A percentile compares a stretch with the other conserved stretches of the same genome.
Conservation (phyloP, 2,113 vertebrate genomes). For the Cinclus cinclus region DNA sequence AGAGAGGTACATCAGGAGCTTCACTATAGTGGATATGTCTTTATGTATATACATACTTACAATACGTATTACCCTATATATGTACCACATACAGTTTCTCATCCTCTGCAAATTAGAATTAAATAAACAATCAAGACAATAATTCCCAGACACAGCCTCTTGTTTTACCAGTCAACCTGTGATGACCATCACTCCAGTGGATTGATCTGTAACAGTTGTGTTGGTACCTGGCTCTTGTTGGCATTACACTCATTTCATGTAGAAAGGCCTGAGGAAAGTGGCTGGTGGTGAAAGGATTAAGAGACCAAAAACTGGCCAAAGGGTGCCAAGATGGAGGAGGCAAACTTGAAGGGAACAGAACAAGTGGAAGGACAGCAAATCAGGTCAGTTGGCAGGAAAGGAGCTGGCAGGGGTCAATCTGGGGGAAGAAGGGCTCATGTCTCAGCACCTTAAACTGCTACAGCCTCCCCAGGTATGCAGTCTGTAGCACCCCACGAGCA, state of each 20-base stretch:
- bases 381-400: background rate
- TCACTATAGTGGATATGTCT: background rate
- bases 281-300: background rate
- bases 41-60: background rate
- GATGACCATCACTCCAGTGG: background rate
- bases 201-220: fast-evolving
- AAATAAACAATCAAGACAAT: background rate
- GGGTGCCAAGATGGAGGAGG: background rate
- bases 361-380: fast-evolving
- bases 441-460: background rate
- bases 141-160: background rate
- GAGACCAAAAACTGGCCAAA: background rate
- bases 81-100: background rate
- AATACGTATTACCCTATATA: background rate
- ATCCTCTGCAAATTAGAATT: background rate
- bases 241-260: background rate
- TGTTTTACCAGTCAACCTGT: background rate
- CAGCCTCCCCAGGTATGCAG: background rate
- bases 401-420: background rate
- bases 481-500: fast-evolving
- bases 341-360: background rate
- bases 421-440: background rate
- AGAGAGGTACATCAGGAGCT: background rate
- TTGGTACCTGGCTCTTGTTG: background rate
- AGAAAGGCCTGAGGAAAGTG: background rate